A percentile compares a stretch with the other conserved stretches of the same genome.
Evolutionary conservation across 2,797 vertebrate genomes (phyloP).

Genomic region (Acrocephalus scirpaceus): DNA sequence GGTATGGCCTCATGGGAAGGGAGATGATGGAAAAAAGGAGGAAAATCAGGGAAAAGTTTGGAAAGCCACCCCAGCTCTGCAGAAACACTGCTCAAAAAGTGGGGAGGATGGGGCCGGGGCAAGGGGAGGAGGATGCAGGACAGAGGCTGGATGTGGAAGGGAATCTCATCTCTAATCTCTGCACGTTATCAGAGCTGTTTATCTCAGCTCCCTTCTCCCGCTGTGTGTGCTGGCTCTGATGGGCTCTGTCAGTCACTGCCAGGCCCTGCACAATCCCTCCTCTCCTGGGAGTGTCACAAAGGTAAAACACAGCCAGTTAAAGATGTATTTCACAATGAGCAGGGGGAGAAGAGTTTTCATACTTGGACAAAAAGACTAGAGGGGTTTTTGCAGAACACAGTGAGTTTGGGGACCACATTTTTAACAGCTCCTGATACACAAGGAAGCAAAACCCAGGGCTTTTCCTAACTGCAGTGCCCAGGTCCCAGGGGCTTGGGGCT

Average conservation of each 20-base stretch:
- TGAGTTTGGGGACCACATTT: neutral
- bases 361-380: neutral
- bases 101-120: neutral
- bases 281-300: neutral
- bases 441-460: accelerated
- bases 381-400: neutral
- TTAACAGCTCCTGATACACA: neutral
- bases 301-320: neutral
- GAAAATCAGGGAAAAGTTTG: neutral
- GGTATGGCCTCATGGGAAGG: neutral
- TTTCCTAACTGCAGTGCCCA: neutral
- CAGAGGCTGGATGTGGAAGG: neutral
- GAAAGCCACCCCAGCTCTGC: neutral
- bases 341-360: neutral
- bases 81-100: neutral
- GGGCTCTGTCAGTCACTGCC: constrained; percentile 10
- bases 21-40: neutral
- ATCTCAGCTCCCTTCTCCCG: neutral
- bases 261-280: neutral
- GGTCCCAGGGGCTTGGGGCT: neutral
- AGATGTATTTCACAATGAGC: neutral
- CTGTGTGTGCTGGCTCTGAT: accelerated
- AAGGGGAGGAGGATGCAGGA: neutral
- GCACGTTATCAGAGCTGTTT: neutral
- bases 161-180: neutral